phyloP scores from a whole-genome alignment of 2,888 invertebrate genomes.

The Caenorhabditis afra region DNA sequence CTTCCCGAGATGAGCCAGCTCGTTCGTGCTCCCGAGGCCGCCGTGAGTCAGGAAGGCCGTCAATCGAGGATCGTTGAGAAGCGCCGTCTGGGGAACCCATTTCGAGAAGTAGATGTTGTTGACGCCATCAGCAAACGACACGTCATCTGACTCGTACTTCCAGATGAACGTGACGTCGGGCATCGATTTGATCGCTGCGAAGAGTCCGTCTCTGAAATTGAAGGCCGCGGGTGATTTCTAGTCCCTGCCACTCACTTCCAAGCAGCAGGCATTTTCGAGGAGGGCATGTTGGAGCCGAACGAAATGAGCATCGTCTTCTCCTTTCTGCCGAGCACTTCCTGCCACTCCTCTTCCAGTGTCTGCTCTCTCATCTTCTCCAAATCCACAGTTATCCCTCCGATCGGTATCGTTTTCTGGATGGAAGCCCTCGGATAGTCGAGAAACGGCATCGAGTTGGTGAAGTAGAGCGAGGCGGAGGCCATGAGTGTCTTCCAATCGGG shows the following conservation, averaged over 20 bases:
- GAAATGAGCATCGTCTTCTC: slow-evolving; percentile 42
- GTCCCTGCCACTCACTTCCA: slow-evolving; percentile 19
- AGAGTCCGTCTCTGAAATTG: slow-evolving; percentile 26
- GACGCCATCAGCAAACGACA: slow-evolving; percentile 22
- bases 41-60: slow-evolving; percentile 58
- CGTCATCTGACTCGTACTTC: slow-evolving; percentile 57
- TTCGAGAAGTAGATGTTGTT: slow-evolving; percentile 43
- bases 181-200: slow-evolving; percentile 14
- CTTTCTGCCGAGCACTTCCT: slow-evolving; percentile 9
- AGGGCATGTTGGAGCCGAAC: slow-evolving; percentile 43
- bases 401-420: slow-evolving; percentile 58
- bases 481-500: slow-evolving; percentile 5
- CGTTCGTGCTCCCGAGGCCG: slow-evolving; percentile 58
- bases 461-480: slow-evolving; percentile 22
- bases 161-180: slow-evolving; percentile 59
- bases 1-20: slow-evolving; percentile 51
- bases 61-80: slow-evolving; percentile 44
- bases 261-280: slow-evolving; percentile 28
- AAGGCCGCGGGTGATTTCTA: neutral
- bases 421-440: slow-evolving; percentile 60
- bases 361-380: slow-evolving; percentile 31
- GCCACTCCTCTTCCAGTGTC: slow-evolving; percentile 14
- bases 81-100: slow-evolving; percentile 56
- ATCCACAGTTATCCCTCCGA: slow-evolving; percentile 50
- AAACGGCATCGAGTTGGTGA: slow-evolving; percentile 62